Conservation (phyloP, 2,113 vertebrate genomes). For the Megatriorchis doriae region DNA sequence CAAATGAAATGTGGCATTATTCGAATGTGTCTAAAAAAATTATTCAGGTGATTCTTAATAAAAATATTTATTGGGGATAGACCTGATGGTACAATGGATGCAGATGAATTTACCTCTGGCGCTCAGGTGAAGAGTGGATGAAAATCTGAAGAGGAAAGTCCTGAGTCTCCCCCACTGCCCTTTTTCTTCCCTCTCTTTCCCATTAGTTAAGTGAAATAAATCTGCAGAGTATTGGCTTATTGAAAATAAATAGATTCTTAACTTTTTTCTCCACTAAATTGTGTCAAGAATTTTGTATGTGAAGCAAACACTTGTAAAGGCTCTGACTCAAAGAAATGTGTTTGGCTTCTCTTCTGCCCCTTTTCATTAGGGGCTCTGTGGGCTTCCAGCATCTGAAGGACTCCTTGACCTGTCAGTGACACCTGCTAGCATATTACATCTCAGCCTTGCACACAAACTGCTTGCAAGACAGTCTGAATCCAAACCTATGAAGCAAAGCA, state of each 20-base stretch:
- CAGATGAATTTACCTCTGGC: neutral
- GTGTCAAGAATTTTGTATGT: neutral
- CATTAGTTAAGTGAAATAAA: neutral
- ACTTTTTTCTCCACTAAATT: neutral
- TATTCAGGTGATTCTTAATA: neutral
- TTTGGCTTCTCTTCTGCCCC: neutral
- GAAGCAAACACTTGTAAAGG: neutral
- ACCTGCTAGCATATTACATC: neutral
- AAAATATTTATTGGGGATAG: neutral
- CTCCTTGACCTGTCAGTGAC: slow-evolving; percentile 26
- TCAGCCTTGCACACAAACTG: neutral
- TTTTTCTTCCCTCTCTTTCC: neutral
- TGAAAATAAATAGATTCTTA: neutral
- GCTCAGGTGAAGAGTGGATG: neutral
- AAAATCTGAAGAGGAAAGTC: neutral
- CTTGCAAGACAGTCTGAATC: neutral
- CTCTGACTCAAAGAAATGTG: neutral
- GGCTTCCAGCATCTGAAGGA: slow-evolving; percentile 12
- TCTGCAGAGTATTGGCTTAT: neutral
- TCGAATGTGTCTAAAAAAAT: neutral
- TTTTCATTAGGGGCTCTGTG: neutral
- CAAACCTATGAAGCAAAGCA: neutral
- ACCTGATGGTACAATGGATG: neutral
- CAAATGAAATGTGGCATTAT: neutral
- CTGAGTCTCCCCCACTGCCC: neutral